phyloP scores from a whole-genome alignment of 2,888 invertebrate species.

The Leptarthrus brevirostris region DNA sequence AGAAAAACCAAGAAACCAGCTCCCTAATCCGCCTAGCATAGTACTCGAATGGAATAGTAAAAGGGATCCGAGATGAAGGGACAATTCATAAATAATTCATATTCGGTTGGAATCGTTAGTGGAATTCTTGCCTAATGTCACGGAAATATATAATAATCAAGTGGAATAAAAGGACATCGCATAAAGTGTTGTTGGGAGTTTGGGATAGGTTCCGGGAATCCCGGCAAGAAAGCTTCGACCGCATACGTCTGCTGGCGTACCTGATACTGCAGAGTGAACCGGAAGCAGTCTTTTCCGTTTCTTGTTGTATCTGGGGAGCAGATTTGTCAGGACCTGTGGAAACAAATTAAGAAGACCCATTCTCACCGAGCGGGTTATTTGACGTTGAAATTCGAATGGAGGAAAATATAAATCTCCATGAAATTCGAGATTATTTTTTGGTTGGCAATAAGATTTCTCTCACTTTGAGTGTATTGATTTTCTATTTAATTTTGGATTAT shows the following conservation, averaged over 20 bases:
- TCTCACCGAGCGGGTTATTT: neutral
- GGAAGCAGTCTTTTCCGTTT: slow-evolving; percentile 4
- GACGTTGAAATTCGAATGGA: neutral
- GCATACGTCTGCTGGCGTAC: too few relatives aligned
- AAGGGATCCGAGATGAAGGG: slow-evolving; percentile 34
- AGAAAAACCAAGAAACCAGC: neutral
- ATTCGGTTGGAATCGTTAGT: slow-evolving; percentile 46
- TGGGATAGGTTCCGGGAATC: neutral
- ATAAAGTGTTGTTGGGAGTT: slow-evolving; percentile 2
- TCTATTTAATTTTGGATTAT: too few relatives aligned
- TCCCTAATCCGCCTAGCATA: neutral
- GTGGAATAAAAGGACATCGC: slow-evolving; percentile 30
- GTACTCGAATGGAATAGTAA: slow-evolving; percentile 32
- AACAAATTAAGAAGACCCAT: slow-evolving; percentile 14
- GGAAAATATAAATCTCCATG: too few relatives aligned
- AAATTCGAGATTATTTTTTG: too few relatives aligned
- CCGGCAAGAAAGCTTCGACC: too few relatives aligned
- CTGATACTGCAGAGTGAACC: too few relatives aligned
- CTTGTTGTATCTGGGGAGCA: neutral
- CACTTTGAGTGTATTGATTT: too few relatives aligned
- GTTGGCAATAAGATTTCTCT: too few relatives aligned
- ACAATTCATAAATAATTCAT: slow-evolving; percentile 48
- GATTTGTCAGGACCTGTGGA: slow-evolving; percentile 30
- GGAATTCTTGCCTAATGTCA: slow-evolving; percentile 48
- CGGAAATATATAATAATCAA: slow-evolving; percentile 48